Percentiles rank a stretch among this genome's conserved stretches.
These are phyloP conservation scores for Nematolebias whitei DNA, from an alignment of 2,113 vertebrate species.

Conservation along the genomic window DNA sequence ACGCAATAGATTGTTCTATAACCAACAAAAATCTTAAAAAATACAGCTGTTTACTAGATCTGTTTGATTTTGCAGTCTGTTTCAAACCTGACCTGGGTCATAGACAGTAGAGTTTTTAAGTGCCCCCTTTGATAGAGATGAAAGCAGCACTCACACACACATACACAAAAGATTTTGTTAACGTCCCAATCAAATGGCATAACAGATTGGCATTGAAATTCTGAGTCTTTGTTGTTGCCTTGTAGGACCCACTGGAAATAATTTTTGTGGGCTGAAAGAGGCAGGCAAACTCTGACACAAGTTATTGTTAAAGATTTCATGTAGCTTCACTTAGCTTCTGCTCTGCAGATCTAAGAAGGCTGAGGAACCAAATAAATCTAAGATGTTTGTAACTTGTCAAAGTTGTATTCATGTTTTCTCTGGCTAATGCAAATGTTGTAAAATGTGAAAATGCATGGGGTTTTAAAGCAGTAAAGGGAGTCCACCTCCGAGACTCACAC, in stretches of 20 bases:
- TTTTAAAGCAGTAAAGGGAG: slow-evolving; percentile 11
- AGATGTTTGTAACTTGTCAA: no score
- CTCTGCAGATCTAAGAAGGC: slow-evolving; percentile 40
- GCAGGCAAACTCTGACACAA: slow-evolving; percentile 26
- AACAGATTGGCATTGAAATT: slow-evolving; percentile 39
- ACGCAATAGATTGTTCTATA: no score
- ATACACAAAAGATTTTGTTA: slow-evolving; percentile 48
- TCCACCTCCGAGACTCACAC: slow-evolving; percentile 5
- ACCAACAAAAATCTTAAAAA: background rate
- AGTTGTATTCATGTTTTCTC: slow-evolving; percentile 19
- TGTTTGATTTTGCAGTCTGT: slow-evolving; percentile 43
- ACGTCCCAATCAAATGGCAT: slow-evolving; percentile 48
- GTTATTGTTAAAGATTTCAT: slow-evolving; percentile 53
- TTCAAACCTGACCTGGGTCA: slow-evolving; percentile 41
- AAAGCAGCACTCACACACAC: slow-evolving; percentile 45
- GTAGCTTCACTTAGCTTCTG: slow-evolving; percentile 50
- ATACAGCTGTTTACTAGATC: slow-evolving; percentile 10
- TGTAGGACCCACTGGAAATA: slow-evolving; percentile 34
- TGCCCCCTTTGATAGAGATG: slow-evolving; percentile 41
- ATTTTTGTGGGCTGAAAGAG: slow-evolving; percentile 45
- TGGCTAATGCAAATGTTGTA: slow-evolving; percentile 10
- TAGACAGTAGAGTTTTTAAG: slow-evolving; percentile 33
- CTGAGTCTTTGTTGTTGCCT: slow-evolving; percentile 60
- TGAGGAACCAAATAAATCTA: slow-evolving; percentile 2
- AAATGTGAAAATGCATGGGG: slow-evolving; percentile 13